phyloP scores from a whole-genome alignment of 2,113 vertebrate species.

The Sakesphorus luctuosus region DNA sequence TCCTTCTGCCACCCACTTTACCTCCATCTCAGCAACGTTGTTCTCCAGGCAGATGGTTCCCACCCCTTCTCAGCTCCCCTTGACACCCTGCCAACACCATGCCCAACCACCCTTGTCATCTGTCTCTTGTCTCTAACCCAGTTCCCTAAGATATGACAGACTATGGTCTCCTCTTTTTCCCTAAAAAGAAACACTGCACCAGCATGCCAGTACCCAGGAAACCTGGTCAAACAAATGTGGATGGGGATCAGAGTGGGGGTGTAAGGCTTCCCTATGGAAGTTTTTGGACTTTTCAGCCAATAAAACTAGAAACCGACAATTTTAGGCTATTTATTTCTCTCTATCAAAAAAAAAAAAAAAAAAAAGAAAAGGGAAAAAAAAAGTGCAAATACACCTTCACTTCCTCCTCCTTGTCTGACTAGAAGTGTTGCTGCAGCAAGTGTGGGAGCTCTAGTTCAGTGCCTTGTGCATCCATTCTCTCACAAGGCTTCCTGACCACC shows the following conservation, averaged over 20 bases:
- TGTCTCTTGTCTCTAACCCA: constrained; percentile 33
- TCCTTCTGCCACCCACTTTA: constrained; percentile 13
- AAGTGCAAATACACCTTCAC: background rate
- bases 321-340: background rate
- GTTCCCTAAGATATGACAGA: constrained; percentile 56
- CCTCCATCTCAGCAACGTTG: constrained; percentile 6
- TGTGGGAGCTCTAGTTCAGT: background rate
- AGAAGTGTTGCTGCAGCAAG: background rate
- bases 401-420: background rate
- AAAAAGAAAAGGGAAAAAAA: background rate
- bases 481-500: background rate
- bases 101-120: constrained; percentile 46
- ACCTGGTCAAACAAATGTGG: background rate
- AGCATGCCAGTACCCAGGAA: background rate
- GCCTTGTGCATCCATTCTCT: background rate
- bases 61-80: constrained; percentile 36
- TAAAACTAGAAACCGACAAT: background rate
- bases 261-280: background rate
- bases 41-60: constrained; percentile 55
- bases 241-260: background rate
- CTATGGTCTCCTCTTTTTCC: constrained; percentile 13
- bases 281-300: background rate
- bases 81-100: constrained; percentile 57
- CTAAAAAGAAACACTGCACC: constrained; percentile 15
- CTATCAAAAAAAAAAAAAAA: too few species aligned